These are phyloP conservation scores for Halocaridina rubra DNA, from an alignment of 2,888 invertebrate species.

Conservation along the genomic window DNA sequence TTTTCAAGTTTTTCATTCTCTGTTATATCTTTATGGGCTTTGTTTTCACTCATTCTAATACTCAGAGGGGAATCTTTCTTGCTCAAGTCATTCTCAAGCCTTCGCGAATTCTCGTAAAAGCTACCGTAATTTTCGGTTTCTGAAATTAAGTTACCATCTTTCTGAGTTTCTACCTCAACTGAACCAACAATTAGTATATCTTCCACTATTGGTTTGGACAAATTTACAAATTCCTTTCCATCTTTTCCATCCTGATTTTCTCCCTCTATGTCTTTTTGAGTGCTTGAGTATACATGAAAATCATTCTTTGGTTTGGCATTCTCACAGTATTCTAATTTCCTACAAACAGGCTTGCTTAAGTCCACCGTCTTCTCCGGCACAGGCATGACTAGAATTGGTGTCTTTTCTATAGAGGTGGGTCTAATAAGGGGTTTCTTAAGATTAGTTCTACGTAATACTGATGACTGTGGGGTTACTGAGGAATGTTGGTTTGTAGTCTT, in stretches of 20 bases:
- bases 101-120: slow-evolving; percentile 16
- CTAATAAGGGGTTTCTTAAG: slow-evolving; percentile 31
- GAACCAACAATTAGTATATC: slow-evolving; percentile 59
- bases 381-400: slow-evolving; percentile 58
- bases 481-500: neutral
- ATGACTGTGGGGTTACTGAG: neutral
- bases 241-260: neutral
- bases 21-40: neutral
- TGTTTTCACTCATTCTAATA: neutral
- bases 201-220: slow-evolving; percentile 11
- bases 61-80: neutral
- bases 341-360: slow-evolving; percentile 53
- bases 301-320: neutral
- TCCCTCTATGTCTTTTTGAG: neutral
- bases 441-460: slow-evolving; percentile 8
- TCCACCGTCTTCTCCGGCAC: slow-evolving; percentile 53
- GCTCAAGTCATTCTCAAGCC: neutral
- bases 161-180: slow-evolving; percentile 34
- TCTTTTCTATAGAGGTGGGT: slow-evolving; percentile 61
- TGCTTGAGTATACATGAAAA: no score
- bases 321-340: slow-evolving; percentile 56
- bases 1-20: slow-evolving; percentile 35
- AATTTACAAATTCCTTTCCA: neutral
- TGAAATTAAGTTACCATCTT: neutral
- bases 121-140: slow-evolving; percentile 33